Percentiles rank a stretch among this genome's conserved stretches.
phyloP scores from a whole-genome alignment of 2,113 vertebrate species.

The Phylloscopus whistleri region DNA sequence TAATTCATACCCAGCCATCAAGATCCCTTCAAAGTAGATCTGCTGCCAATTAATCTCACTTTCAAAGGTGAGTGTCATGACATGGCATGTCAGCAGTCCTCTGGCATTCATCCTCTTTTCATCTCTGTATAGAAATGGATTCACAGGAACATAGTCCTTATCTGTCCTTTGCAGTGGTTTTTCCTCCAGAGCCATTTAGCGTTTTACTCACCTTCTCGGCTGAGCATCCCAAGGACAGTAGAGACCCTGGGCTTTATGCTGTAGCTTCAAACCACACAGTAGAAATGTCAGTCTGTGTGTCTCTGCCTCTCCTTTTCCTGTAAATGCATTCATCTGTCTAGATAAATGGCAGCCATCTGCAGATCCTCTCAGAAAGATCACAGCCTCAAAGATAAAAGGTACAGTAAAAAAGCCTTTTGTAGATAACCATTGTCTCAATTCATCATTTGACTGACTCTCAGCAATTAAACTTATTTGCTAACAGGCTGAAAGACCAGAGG shows the following conservation, averaged over 20 bases:
- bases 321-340: neutral
- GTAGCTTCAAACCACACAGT: neutral
- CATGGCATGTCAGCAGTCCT: neutral
- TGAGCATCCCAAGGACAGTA: neutral
- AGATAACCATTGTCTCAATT: constrained; percentile 2
- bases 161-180: neutral
- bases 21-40: neutral
- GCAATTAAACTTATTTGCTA: neutral
- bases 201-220: neutral
- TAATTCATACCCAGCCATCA: neutral
- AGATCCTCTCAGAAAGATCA: neutral
- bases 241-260: neutral
- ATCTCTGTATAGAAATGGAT: neutral
- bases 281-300: neutral
- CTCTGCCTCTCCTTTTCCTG: neutral
- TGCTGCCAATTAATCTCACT: neutral
- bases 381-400: neutral
- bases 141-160: neutral
- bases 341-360: neutral
- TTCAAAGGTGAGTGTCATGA: neutral
- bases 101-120: neutral
- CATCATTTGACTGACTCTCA: neutral
- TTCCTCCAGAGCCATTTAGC: neutral
- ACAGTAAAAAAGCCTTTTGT: neutral
- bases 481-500: neutral